Base-by-base conservation (phyloP, 2,888 invertebrate species). In the Agrotis ipsilon region DNA sequence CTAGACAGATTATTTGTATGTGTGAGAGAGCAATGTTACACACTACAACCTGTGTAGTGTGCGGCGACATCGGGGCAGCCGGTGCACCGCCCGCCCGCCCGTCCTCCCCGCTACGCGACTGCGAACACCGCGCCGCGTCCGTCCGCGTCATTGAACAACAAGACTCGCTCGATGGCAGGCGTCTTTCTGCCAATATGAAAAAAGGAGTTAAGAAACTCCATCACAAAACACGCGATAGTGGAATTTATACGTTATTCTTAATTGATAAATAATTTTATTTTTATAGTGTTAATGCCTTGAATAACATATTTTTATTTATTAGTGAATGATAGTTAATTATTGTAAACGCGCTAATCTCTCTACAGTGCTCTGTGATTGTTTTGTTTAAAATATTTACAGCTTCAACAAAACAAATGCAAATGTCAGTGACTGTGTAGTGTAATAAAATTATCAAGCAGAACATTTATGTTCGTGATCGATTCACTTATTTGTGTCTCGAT, bases 61-160 rank as follows among this genome's bases (percentile, higher is more conserved):
- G 95, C 92, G 94, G 84, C 92, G 92, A 93, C 93, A 93, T 93
- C 94, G 94, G 94, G 95, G 94, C 95, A 95, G 94, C 95, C 95
- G 95, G 94, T 94, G 94, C 95, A 94, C 94, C 92, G 89, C 92
- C 89, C 90, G 89, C 94, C 92, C 92, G 91, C 93, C 91, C 90
- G 92, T 89, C 89, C 92, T 91, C 94, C 94, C 94, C 95, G 92
- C 94, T 93, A 93, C 95, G 93, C 94, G 94, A 92, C 94, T 94
- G 94, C 93, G 94, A 94, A 92, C 94, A 91, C 92, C 92, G 94
- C 94, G 92, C 84, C 90, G 90, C 90, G 90, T 89, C 88, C 90
- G 89, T 93, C 91, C 95, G 96, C 96, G 96, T 96, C 96, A 96
- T 96, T 96, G 94, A 96, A 94, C 94, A 96, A 95, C 96, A 95